A percentile compares a stretch with the other conserved stretches of the same genome.
Evolutionary conservation across 2,888 invertebrate species (phyloP).

Genomic region (Scaptomyza polygonia): DNA sequence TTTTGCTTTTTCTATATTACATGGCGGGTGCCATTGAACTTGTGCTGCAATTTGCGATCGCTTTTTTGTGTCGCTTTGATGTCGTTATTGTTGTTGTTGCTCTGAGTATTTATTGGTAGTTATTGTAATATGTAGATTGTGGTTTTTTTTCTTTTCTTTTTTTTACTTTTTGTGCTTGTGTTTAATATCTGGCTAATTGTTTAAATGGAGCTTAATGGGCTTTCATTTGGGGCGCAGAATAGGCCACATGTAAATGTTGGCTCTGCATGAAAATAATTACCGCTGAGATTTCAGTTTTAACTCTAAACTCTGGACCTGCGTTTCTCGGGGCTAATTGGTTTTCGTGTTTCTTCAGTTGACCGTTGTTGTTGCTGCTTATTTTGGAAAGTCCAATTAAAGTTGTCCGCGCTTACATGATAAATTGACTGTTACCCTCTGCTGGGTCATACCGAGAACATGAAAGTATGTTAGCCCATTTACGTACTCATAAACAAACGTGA

Average conservation of each 20-base stretch:
- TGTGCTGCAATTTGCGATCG: constrained; percentile 65
- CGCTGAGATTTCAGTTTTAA: constrained; percentile 32
- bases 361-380: constrained; percentile 33
- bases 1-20: constrained; percentile 74
- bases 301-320: constrained; percentile 22
- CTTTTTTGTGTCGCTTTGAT: constrained; percentile 5
- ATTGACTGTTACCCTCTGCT: constrained; percentile 26
- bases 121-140: constrained; percentile 30
- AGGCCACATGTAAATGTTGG: constrained; percentile 52
- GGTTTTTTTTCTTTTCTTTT: too few relatives aligned
- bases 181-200: constrained; percentile 32
- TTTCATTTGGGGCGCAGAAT: constrained; percentile 57
- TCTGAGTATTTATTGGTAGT: constrained; percentile 9
- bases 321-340: constrained; percentile 60
- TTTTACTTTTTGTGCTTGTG: neutral
- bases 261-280: constrained; percentile 46
- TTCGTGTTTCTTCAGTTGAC: constrained; percentile 27
- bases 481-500: constrained; percentile 2
- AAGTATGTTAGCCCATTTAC: constrained; percentile 5
- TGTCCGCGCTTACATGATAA: constrained; percentile 22
- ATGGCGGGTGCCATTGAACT: constrained; percentile 81
- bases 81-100: neutral
- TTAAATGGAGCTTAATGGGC: constrained; percentile 54
- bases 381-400: constrained; percentile 75
- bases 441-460: constrained; percentile 35